A percentile compares a stretch with the other conserved stretches of the same genome.
phyloP scores from a whole-genome alignment of 1,140 invertebrate species.

The Saxidomus purpurata region DNA sequence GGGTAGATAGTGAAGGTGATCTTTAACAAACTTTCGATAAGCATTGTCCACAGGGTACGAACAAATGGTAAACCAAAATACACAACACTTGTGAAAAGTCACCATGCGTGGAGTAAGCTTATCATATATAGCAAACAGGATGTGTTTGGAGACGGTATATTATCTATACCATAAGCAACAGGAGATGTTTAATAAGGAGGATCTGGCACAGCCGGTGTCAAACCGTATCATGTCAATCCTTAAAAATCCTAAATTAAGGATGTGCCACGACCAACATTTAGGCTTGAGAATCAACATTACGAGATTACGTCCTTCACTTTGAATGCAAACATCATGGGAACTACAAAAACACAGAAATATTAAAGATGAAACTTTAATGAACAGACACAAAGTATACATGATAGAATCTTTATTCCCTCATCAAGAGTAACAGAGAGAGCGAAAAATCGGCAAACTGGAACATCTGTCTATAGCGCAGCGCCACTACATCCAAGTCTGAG shows the following conservation, averaged over 20 bases:
- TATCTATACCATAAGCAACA: neutral
- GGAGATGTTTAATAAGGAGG: slow-evolving; percentile 10
- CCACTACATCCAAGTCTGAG: neutral
- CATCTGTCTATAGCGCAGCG: neutral
- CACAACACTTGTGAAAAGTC: neutral
- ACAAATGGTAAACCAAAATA: neutral
- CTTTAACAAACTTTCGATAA: slow-evolving; percentile 36
- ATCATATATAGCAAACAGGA: neutral
- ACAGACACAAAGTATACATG: neutral
- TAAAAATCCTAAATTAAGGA: neutral
- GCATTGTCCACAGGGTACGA: neutral
- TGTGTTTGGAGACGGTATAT: neutral
- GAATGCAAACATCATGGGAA: neutral
- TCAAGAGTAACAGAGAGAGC: neutral
- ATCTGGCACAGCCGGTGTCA: neutral
- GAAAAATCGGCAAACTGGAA: neutral
- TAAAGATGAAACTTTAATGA: neutral
- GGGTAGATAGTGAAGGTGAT: slow-evolving; percentile 34
- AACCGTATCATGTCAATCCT: neutral
- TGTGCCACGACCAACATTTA: neutral
- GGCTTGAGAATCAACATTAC: neutral
- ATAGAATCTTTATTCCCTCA: slow-evolving; percentile 1
- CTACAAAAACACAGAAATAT: neutral
- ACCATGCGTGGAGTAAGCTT: neutral
- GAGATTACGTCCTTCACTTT: too few relatives aligned